A percentile compares a stretch with the other conserved stretches of the same genome.
Evolutionary conservation across 2,888 invertebrate genomes (phyloP).

Genomic region (Rhamphomyia laevipes): DNA sequence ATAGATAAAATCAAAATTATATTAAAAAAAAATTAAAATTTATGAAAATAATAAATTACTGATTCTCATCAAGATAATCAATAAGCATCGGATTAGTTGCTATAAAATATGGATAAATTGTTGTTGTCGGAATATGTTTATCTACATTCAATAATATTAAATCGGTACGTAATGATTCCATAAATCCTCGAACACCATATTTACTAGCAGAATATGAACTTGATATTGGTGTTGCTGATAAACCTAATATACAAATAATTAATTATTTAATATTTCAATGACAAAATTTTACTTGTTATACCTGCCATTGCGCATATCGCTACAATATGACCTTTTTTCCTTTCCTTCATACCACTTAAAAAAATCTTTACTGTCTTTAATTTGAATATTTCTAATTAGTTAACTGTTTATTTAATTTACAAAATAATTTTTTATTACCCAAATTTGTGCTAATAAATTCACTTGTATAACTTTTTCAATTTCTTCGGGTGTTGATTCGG

Average conservation of each 20-base stretch:
- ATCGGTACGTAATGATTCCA: slow-evolving; percentile 34
- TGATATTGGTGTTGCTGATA: slow-evolving; percentile 5
- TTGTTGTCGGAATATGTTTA: slow-evolving; percentile 32
- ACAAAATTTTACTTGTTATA: no score
- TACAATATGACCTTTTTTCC: slow-evolving; percentile 37
- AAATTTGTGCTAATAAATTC: slow-evolving; percentile 38
- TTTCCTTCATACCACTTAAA: slow-evolving; percentile 36
- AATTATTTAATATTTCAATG: no score
- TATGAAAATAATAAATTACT: no score
- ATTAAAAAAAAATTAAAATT: no score
- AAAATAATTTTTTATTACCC: slow-evolving; percentile 30
- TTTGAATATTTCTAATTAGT: background rate
- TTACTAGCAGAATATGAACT: slow-evolving; percentile 38
- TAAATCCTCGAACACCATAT: slow-evolving; percentile 38
- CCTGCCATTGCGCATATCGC: slow-evolving; percentile 38
- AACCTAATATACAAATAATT: no score
- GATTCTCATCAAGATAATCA: slow-evolving; percentile 31
- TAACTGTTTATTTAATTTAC: background rate
- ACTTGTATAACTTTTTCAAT: slow-evolving; percentile 37
- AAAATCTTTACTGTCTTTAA: slow-evolving; percentile 36
- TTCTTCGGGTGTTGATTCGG: slow-evolving; percentile 32
- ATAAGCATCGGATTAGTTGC: slow-evolving; percentile 32
- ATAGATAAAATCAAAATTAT: no score
- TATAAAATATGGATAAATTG: slow-evolving; percentile 38
- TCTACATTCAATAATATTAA: slow-evolving; percentile 31